Base-by-base conservation (phyloP, 2,888 invertebrate genomes). In the Polia nebulosa region DNA sequence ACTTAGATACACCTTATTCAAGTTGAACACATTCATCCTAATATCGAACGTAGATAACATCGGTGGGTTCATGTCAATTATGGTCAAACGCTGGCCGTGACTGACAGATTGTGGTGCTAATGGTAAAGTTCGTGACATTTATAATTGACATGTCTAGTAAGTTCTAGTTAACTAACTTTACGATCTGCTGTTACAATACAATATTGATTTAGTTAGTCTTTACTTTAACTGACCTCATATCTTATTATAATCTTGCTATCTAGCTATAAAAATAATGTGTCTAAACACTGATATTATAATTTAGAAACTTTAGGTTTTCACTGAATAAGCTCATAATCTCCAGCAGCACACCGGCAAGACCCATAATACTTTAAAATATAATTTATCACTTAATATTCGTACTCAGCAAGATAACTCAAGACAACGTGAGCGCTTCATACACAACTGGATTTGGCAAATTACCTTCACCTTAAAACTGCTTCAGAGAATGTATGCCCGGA, bases 391-490 rank as follows among this genome's bases (percentile, higher is more conserved):
- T 66, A 59, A 73, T 81, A 64, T 76, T 78, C 63, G 56, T 80
- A 49, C 52, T 63, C 68, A 57, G 62, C 55, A 49, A 63, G 55
- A 70, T 80, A 76, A 55, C 56, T 82, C 58, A 80, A 84, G 77
- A 82, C 81, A 72, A 83, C 72, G 84, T 71, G 76, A 87, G 85
- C 78, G 82, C 85, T 88, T 88, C 84, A 88, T 87, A 86, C 79
- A 86, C 85, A 90, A 89, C 86, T 83, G 85, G 88, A 91, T 90
- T 90, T 89, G 84, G 84, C 84, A 90, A 91, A 91, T 91, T 91
- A 91, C 87, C 87, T 87, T 87, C 87, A 87, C 89, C 88, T 90
- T 89, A 89, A 91, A 90, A 89, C 87, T 85, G 87, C 86, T 89
- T 81, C 85, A 81, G 85, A 89, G 87, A 91, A 90, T 89, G 86